Evolutionary conservation across 2,888 invertebrate genomes (phyloP), one percentile per base, ranked within the genome.

Genomic region (Drosophila yooni): DNA sequence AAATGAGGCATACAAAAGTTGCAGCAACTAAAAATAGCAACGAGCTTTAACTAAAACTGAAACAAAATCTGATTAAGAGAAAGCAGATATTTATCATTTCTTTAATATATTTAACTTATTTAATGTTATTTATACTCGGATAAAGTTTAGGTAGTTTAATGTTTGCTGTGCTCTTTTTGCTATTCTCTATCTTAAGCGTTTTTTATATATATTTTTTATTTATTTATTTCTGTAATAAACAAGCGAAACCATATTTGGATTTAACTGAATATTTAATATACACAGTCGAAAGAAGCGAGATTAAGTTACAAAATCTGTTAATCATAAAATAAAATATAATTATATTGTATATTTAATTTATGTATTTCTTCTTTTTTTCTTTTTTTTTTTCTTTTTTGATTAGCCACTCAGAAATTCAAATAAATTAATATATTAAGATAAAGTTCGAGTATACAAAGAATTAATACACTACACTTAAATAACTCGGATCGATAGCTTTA

Each of bases 1-100:
- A 64, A 70, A 18, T 43, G 21, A 13, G 69, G 4, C 36, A 70
- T 34, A 15, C 56, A 29, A n/a, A 40, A 59, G 48, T 53, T 34
- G 34, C 62, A 38, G 29, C 29, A 54, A 25, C 57, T 52, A 50
- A 62, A 61, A 52, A 61, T 58, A 50, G 48, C 61, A 52, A 29
- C 40, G 53, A 58, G 46, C 38, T 48, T 68, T 38, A 58, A 27
- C 15, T 21, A 43, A 15, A 52, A 46, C 57, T 46, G 29, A 53
- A 33, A 54, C 33, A 8, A 46, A 25, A 4, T 15, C 25, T 46
- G 4, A 46, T 46, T 3, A 25, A 46, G 21, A 25, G 7, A 46
- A 25, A 46, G 7, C 25, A 3, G 25, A 46, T 8, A 46, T 25
- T 46, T 15, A 25, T 46, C 7, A n/a, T 25, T 8, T 15, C 25